Evolutionary conservation across 2,113 vertebrate species (phyloP), one percentile per base, ranked within the genome.

Genomic region (Nycticryphes semicollaris): DNA sequence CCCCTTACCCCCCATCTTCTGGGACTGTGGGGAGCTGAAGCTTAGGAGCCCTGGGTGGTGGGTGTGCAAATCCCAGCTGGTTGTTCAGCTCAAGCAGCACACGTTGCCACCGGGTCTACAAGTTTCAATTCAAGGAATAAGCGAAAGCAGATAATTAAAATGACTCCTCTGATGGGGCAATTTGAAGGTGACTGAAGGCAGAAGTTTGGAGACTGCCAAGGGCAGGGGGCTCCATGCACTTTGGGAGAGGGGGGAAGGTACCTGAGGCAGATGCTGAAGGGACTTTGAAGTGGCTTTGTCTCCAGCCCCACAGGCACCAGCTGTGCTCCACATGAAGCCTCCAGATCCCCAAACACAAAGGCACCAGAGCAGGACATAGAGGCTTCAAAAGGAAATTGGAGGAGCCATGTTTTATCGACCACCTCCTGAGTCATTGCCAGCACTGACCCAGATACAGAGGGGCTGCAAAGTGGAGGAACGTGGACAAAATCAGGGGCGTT

Each of bases 311-410:
- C 0, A 0, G 33, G 37, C 37, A 19, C 54, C 47, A 45, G 57
- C 27, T 1, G 0, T 41, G 47, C 51, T 78, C 43, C 3, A 0
- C 0, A 0, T 51, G 54, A 64, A 77, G 50, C 39, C n/a, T 93
- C 15, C 63, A 51, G 12, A 37, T 74, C 66, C 39, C 53, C 17
- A 3, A 28, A 47, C 37, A 16, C 11, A 41, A 76, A 85, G 30
- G 39, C 56, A 83, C 28, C 33, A n/a, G 68, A 33, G 53, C 63
- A 77, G 72, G 77, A 51, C 24, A 50, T 66, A 10, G 47, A 45
- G 73, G 24, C 47, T 87, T 89, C 50, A 30, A 41, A 64, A 56
- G 69, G 70, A 64, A 91, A n/a, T 45, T 31, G 59, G 53, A 33
- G 45, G 57, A 91, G 37, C 72, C 1, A 2, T 57, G 59, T 70